These are phyloP conservation scores for Macrotus californicus DNA, from an alignment of 2,113 vertebrate genomes.

Conservation along the genomic window DNA sequence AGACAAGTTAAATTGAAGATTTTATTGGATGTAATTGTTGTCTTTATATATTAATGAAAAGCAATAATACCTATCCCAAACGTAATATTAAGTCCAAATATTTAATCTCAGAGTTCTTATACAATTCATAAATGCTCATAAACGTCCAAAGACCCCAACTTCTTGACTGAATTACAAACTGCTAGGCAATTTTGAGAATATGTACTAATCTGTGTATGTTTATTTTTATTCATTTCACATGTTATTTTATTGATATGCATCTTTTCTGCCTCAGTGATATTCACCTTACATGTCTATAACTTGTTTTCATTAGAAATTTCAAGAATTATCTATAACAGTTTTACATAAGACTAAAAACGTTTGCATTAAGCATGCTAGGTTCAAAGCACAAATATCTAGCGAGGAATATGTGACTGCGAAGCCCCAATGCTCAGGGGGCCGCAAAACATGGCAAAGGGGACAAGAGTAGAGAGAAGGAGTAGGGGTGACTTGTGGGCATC, in stretches of 20 bases:
- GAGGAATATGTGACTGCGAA: slow-evolving; percentile 21
- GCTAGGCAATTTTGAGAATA: slow-evolving; percentile 73
- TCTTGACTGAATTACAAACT: slow-evolving; percentile 78
- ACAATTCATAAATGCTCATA: slow-evolving; percentile 79
- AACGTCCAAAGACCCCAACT: slow-evolving; percentile 68
- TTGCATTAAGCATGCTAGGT: slow-evolving; percentile 10
- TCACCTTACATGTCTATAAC: slow-evolving; percentile 23
- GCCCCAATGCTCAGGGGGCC: neutral
- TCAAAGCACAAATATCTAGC: slow-evolving; percentile 22
- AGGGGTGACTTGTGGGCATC: neutral
- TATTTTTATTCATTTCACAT: slow-evolving; percentile 77
- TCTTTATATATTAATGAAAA: slow-evolving; percentile 77
- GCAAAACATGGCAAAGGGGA: neutral
- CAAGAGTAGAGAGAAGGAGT: neutral
- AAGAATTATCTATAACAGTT: slow-evolving; percentile 60
- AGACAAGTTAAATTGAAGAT: slow-evolving; percentile 77
- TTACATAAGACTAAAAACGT: slow-evolving; percentile 49
- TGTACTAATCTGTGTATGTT: slow-evolving; percentile 77
- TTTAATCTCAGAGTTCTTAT: slow-evolving; percentile 75
- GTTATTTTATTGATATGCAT: slow-evolving; percentile 75
- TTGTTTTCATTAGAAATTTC: slow-evolving; percentile 60
- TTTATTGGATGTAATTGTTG: slow-evolving; percentile 76
- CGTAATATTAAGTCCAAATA: slow-evolving; percentile 75
- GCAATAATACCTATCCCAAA: slow-evolving; percentile 75
- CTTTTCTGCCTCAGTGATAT: slow-evolving; percentile 54